Conservation (phyloP, 2,797 vertebrate species). For the Miichthys miiuy region DNA sequence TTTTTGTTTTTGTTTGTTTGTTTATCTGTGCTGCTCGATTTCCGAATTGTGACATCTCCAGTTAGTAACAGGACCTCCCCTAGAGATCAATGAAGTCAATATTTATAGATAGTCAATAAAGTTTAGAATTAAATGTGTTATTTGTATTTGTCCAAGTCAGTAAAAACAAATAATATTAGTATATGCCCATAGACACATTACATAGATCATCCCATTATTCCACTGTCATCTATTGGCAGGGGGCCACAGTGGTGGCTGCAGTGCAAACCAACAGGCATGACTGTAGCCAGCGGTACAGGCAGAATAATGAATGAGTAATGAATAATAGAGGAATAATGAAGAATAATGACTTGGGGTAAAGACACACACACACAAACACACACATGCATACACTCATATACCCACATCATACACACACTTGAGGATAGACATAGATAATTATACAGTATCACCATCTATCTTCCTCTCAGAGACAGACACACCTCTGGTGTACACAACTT, state of each 20-base stretch:
- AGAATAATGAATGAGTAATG: constrained; percentile 68
- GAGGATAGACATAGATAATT: constrained; percentile 45
- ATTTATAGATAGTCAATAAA: neutral
- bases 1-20: too few species aligned
- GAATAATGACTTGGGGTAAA: constrained; percentile 57
- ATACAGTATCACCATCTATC: constrained; percentile 48
- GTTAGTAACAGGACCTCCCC: neutral
- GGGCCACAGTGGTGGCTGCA: constrained; percentile 29
- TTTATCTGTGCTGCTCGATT: neutral
- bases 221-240: constrained; percentile 29
- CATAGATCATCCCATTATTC: constrained; percentile 23
- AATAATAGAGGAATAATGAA: constrained; percentile 74
- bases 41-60: neutral
- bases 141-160: neutral
- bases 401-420: constrained; percentile 27
- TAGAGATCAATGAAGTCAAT: constrained; percentile 24
- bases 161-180: constrained; percentile 14
- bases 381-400: constrained; percentile 10
- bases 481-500: constrained; percentile 47
- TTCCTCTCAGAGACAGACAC: constrained; percentile 37
- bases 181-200: neutral
- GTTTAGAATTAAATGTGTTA: neutral
- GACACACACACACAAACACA: constrained; percentile 23
- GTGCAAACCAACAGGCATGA: constrained; percentile 54
- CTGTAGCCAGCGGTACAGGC: constrained; percentile 43